phyloP scores from a whole-genome alignment of 1,140 invertebrate species.

The Palaemon carinicauda region DNA sequence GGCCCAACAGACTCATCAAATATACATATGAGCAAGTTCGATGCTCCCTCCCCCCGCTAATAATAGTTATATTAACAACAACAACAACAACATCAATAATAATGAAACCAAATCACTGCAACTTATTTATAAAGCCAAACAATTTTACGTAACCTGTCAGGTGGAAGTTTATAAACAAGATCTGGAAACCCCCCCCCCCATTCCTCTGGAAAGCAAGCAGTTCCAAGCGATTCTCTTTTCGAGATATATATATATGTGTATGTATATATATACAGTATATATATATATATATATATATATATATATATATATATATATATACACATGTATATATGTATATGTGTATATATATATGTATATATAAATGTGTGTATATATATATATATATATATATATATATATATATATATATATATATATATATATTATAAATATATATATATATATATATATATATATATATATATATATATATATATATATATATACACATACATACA shows the following conservation, averaged over 20 bases:
- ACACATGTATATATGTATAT: neutral
- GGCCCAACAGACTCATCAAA: too few species aligned
- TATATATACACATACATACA: neutral
- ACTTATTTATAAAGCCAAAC: too few species aligned
- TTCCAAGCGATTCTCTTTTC: too few species aligned
- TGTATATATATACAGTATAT: neutral
- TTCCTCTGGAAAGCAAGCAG: too few species aligned
- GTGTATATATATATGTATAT: neutral
- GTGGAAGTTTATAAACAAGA: too few species aligned
- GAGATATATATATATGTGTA: neutral
- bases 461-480: neutral
- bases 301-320: neutral
- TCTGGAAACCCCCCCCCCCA: too few species aligned
- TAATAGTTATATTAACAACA: too few species aligned
- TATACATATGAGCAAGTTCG: too few species aligned
- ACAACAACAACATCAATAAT: too few species aligned
- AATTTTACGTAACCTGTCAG: too few species aligned
- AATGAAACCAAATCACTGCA: too few species aligned
- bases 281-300: neutral
- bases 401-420: neutral
- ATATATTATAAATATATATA: neutral
- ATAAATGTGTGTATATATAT: neutral
- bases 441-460: neutral
- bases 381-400: neutral
- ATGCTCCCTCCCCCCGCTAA: too few species aligned